Evolutionary conservation across 2,113 vertebrate species (phyloP), one percentile per base, ranked within the genome.

Genomic region (Dipodomys stephensi): DNA sequence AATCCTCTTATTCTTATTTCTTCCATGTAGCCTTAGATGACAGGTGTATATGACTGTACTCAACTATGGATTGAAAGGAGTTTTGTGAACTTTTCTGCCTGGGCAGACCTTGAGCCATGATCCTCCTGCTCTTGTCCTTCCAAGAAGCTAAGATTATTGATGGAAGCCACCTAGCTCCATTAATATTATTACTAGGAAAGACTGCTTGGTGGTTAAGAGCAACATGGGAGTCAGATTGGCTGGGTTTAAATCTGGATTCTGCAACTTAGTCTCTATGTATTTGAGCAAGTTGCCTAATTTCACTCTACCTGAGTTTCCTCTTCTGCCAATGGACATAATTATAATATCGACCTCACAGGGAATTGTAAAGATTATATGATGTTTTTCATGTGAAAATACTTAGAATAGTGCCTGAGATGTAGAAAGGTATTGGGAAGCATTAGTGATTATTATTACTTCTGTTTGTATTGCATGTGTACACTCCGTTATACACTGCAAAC

Each of bases 331-430:
- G 49, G 25, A 7, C n/a, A 64, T 84, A 82, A 88, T 85, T 95
- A 83, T 12, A 65, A 22, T n/a, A 44, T 81, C 77, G 83, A 27
- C 30, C 8, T 92, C 27, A 44, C 2, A 76, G 46, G n/a, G 28
- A 67, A 8, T 68, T 82, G 7, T 76, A 53, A 87, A 15, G 64
- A 95, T 72, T 89, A 94, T 83, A 94, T 57, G 35, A 78, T 60
- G 80, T 49, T 91, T 87, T 71, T 39, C 32, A 30, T 35, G 32
- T 49, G 74, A 68, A 57, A 90, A 7, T 68, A 88, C 27, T 72
- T 88, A 72, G 44, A 72, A 88, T 11, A 64, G 44, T 23, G n/a
- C 35, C 35, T 82, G 28, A 30, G n/a, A 64, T 25, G 74, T 92
- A 53, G 32, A 64, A 73, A 68, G 10, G 11, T n/a, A 73, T 83